Conservation (phyloP, 1,140 invertebrate genomes). For the Chionoecetes opilio region DNA sequence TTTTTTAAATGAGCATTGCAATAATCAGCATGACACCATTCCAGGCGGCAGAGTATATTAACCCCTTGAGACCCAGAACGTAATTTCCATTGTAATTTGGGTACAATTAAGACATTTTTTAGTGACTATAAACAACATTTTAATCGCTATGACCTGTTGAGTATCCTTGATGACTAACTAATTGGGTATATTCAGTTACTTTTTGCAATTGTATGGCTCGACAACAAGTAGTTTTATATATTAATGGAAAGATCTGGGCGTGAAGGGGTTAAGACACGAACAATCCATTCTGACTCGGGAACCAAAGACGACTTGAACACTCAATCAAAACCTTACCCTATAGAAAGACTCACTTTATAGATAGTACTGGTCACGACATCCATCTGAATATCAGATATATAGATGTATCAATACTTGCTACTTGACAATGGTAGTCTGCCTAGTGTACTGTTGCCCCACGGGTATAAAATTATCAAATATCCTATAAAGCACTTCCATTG, state of each 20-base stretch:
- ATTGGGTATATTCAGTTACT: too few species aligned
- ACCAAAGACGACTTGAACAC: not conserved
- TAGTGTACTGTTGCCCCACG: not conserved
- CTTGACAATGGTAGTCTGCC: not conserved
- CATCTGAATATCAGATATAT: constrained; percentile 71
- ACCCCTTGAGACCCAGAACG: too few species aligned
- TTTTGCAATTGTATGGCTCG: too few species aligned
- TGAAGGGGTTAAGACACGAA: too few species aligned
- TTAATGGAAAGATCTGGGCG: too few species aligned
- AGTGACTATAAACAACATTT: too few species aligned
- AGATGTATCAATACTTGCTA: constrained; percentile 30
- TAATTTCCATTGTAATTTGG: too few species aligned
- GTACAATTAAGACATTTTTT: too few species aligned
- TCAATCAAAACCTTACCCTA: constrained; percentile 53
- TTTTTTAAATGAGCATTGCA: not conserved
- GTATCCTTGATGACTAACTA: too few species aligned
- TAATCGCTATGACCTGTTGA: too few species aligned
- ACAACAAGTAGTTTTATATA: too few species aligned
- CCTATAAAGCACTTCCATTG: constrained; percentile 44
- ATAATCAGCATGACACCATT: not conserved
- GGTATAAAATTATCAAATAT: constrained; percentile 31
- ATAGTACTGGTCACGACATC: constrained; percentile 43
- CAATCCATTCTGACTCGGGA: not conserved
- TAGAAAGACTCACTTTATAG: constrained; percentile 58
- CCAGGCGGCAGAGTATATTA: constrained; percentile 15